Evolutionary conservation across 1,140 invertebrate genomes (phyloP), one percentile per base, ranked within the genome.

Genomic region (Rhyzopertha dominica): DNA sequence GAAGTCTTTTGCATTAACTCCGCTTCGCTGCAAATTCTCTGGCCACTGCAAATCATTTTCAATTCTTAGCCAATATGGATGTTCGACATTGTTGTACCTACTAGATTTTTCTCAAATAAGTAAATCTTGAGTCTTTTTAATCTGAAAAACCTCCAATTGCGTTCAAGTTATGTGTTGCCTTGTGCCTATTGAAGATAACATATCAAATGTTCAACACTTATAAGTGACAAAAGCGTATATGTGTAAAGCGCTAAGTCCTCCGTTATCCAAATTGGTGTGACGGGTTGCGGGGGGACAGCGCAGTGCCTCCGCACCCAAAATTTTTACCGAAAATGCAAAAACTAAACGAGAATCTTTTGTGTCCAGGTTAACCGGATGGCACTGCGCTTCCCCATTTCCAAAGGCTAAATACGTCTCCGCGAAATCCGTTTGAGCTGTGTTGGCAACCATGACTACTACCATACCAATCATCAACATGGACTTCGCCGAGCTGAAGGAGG

Each of bases 381-480:
- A 65, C 65, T 65, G 63, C 58, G 58, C 61, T 60, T 47, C 59
- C 54, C 54, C 44, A 49, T 42, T 47, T 53, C 55, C 50, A 32
- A 52, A 40, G 45, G 48, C 28, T 34, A 35, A 32, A 46, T 52
- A 37, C 35, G 49, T 70, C 66, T 40, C 69, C 71, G 69, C 65
- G 66, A 48, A 66, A 73, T 49, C 66, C 58, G 53, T 65, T 69
- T 45, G 66, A 69, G 50, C 52, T 66, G 20, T 68, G 72, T 61
- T 74, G 73, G 70, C 63, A 69, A 62, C 13, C 38, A 31, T 29
- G 2, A 72, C 75, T 72, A 67, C 82, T 53, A 74, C 77, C 55
- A 79, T 93, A 60, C 90, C 90, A 29, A 72, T 93, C 34, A 72
- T 95, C 47, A 92, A 95, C 64, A 74, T 94, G 66, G 87, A 93